Evolutionary conservation across 2,113 vertebrate species (phyloP), one percentile per base, ranked within the genome.

Genomic region (Regulus satrapa): DNA sequence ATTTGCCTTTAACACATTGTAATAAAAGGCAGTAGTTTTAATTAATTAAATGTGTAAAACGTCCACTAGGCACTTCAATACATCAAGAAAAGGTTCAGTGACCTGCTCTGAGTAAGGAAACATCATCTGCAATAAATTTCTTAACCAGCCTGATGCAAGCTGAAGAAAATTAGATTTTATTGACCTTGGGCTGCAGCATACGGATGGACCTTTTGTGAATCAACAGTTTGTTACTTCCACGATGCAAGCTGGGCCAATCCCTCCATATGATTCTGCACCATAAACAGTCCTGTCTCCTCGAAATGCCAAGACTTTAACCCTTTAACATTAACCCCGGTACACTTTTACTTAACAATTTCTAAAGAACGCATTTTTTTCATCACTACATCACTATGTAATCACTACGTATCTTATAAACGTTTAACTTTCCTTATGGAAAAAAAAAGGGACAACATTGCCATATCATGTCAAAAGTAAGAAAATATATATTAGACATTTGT

Each of bases 141-240:
- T 45, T 94, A 58, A 68, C 52, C 52, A 91, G 28, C 10, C 56
- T 87, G 54, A 85, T 9, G 76, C 28, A 45, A 85, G 69, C 38
- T 94, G 61, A 91, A 92, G 67, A 94, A 94, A 90, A 97, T 71
- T 34, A 74, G 72, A 74, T 94, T 94, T 92, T 79, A 94, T 51
- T 97, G 68, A 85, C 54, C 62, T 89, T 95, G 56, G 62, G n/a
- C 52, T 82, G 51, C 36, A 91, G 72, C 24, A 38, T 41, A 89
- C 25, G 62, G 46, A 56, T 25, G 85, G 38, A 82, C 24, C 12
- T 79, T 31, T 81, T 52, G 34, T 74, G 66, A 95, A 94, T 81
- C 82, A 95, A 89, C 64, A 63, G 52, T 91, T 89, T 94, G 52
- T 36, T 92, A 74, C 41, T 43, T 61, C 56, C 25, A 82, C 8